A percentile compares a stretch with the other conserved stretches of the same genome.
Conservation (phyloP, 2,113 vertebrate genomes). For the Etheostoma cragini region DNA sequence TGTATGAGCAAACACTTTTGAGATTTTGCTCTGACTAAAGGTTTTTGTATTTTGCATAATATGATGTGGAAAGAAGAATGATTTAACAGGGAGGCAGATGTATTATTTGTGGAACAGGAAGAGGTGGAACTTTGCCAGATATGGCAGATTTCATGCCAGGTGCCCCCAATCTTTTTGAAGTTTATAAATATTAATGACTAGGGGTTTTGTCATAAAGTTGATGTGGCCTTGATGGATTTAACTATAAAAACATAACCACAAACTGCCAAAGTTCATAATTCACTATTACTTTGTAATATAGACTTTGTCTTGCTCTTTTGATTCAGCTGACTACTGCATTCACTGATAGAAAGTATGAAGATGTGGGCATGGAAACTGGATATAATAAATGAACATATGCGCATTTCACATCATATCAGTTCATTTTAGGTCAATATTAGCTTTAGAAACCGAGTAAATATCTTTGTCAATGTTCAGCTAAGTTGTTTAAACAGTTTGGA, state of each 20-base stretch:
- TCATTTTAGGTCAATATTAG: not conserved
- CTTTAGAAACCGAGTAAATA: not conserved
- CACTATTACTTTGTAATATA: too few relatives aligned
- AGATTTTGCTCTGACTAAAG: not conserved
- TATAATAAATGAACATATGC: not conserved
- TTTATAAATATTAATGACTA: constrained; percentile 41
- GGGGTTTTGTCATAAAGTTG: constrained; percentile 3
- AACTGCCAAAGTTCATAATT: constrained; percentile 15
- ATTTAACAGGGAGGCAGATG: not conserved
- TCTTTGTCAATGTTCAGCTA: not conserved
- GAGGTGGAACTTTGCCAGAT: constrained; percentile 8
- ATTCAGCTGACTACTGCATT: not conserved
- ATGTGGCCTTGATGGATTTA: constrained; percentile 33
- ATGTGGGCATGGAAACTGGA: not conserved
- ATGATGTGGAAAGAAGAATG: not conserved
- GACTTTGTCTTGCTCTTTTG: not conserved
- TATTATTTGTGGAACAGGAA: constrained; percentile 25
- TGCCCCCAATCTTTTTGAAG: constrained; percentile 21
- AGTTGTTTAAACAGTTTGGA: constrained; percentile 7
- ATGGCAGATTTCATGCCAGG: constrained; percentile 19
- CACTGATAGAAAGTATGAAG: not conserved
- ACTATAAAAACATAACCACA: constrained; percentile 12
- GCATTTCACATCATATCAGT: not conserved
- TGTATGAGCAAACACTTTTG: not conserved
- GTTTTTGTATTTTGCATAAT: not conserved